These are phyloP conservation scores for Heliconius hewitsoni DNA, from an alignment of 1,140 invertebrate genomes.

Conservation along the genomic window DNA sequence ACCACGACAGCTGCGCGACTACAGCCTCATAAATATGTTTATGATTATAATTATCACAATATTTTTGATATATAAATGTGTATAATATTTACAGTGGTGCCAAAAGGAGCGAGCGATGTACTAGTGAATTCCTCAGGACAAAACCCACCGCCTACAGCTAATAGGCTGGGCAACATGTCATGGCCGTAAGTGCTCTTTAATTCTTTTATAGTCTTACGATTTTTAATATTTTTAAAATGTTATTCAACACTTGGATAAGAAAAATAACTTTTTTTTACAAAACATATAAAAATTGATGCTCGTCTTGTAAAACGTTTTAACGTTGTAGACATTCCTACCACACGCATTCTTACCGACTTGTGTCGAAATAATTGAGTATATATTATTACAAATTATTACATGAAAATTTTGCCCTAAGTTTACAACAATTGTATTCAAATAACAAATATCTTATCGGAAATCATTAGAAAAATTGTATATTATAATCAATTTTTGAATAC, in stretches of 20 bases:
- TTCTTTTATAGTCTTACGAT: neutral
- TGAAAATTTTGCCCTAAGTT: neutral
- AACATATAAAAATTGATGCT: too few relatives aligned
- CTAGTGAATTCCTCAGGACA: slow-evolving; percentile 61
- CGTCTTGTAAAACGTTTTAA: too few relatives aligned
- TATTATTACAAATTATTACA: neutral
- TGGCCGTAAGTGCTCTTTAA: slow-evolving; percentile 62
- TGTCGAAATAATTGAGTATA: too few relatives aligned
- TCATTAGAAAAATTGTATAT: slow-evolving; percentile 23
- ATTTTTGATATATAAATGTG: neutral
- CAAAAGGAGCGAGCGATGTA: slow-evolving; percentile 70
- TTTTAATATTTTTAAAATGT: neutral
- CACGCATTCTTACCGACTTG: too few relatives aligned
- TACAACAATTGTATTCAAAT: neutral
- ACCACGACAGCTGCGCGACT: too few relatives aligned
- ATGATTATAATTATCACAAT: neutral
- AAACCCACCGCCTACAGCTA: slow-evolving; percentile 63
- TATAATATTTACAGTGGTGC: slow-evolving; percentile 45
- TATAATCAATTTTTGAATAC: slow-evolving; percentile 27
- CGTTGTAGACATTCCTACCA: too few relatives aligned
- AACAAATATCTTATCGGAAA: neutral
- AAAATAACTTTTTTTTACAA: too few relatives aligned
- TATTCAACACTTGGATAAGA: too few relatives aligned
- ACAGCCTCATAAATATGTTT: neutral
- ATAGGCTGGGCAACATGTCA: slow-evolving; percentile 68